Evolutionary conservation across 2,797 vertebrate species (phyloP).

Genomic region (Leptatherina wallacei): DNA sequence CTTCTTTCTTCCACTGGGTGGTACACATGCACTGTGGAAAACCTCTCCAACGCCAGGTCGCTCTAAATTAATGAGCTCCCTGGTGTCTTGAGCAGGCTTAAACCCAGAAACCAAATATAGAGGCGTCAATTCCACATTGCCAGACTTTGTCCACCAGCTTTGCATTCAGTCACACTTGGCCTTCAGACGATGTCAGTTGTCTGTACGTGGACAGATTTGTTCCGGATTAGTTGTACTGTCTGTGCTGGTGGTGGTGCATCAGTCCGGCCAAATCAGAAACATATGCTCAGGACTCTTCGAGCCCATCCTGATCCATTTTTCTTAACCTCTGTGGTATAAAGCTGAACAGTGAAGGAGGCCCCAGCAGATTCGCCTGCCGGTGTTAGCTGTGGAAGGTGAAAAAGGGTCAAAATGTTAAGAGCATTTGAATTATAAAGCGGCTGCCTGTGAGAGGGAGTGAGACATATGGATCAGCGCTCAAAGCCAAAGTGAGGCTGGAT

Average conservation of each 20-base stretch:
- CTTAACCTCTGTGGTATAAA: not conserved
- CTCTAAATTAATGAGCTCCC: not conserved
- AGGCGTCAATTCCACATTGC: constrained; percentile 16
- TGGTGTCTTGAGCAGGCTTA: constrained; percentile 13
- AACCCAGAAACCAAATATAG: constrained; percentile 38
- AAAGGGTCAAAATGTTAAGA: not conserved
- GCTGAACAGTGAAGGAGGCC: not conserved
- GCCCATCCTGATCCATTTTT: not conserved
- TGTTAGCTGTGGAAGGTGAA: constrained; percentile 15
- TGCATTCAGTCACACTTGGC: constrained; percentile 2
- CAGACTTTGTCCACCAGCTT: constrained; percentile 35
- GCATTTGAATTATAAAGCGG: constrained; percentile 16
- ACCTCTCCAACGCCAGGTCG: not conserved
- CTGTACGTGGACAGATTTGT: constrained; percentile 12
- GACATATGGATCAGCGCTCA: constrained; percentile 17
- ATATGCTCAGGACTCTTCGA: constrained; percentile 2
- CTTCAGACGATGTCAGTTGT: constrained; percentile 9
- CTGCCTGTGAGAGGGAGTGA: constrained; percentile 5
- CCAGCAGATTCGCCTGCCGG: constrained; percentile 4
- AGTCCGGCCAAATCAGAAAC: constrained; percentile 2
- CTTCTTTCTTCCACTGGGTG: constrained; percentile 50
- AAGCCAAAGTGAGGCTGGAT: not conserved
- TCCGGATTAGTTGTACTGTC: constrained; percentile 42
- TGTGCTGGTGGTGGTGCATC: not conserved
- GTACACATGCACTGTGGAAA: constrained; percentile 29